A percentile compares a stretch with the other conserved stretches of the same genome.
These are phyloP conservation scores for Telmatherina bonti DNA, from an alignment of 2,797 vertebrate genomes.

Conservation along the genomic window DNA sequence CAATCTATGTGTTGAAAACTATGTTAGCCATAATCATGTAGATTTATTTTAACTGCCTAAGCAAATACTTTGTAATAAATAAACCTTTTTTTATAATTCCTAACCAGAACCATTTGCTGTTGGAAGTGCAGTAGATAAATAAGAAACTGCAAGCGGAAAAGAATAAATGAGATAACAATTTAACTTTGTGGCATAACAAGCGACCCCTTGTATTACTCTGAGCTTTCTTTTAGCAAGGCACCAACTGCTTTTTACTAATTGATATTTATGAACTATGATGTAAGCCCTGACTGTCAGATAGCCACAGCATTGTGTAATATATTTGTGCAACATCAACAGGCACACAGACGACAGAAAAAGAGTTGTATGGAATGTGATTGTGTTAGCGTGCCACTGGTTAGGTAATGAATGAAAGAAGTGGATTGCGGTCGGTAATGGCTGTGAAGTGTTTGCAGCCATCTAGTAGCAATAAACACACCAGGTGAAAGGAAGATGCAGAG, in stretches of 20 bases:
- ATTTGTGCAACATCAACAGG: not conserved
- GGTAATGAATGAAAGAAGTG: conserved; percentile 47
- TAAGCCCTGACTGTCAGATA: not conserved
- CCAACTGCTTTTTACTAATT: not conserved
- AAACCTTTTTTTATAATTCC: too few species aligned
- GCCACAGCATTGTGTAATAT: not conserved
- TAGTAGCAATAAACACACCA: conserved; percentile 6
- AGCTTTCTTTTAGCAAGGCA: not conserved
- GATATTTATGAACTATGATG: not conserved
- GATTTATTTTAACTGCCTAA: too few species aligned
- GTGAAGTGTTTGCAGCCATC: conserved; percentile 36
- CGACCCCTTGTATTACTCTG: not conserved
- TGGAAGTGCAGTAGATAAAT: too few species aligned
- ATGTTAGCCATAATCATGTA: too few species aligned
- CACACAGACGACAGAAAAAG: not conserved
- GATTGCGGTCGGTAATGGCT: conserved; percentile 47
- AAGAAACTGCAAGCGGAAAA: too few species aligned
- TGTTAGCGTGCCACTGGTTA: conserved; percentile 40
- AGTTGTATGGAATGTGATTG: not conserved
- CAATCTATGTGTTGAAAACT: too few species aligned
- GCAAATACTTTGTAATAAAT: too few species aligned
- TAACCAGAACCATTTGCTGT: too few species aligned
- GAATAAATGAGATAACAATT: not conserved
- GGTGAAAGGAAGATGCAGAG: not conserved
- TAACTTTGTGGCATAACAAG: not conserved